These are phyloP conservation scores for Sorex araneus DNA, from an alignment of 2,113 vertebrate genomes.

Conservation along the genomic window DNA sequence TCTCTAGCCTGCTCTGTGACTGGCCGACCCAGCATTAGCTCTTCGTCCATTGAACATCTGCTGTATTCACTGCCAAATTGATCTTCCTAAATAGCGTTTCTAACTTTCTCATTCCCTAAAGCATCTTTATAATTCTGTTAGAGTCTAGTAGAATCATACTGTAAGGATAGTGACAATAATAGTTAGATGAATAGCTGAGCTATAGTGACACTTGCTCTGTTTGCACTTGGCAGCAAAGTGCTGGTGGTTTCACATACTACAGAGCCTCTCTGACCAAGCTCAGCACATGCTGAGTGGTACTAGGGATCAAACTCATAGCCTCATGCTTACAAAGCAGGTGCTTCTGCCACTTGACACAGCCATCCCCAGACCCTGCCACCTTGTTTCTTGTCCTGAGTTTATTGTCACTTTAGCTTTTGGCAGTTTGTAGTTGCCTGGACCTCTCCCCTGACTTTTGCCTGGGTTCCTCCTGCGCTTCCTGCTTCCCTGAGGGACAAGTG, in stretches of 20 bases:
- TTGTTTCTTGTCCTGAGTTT: conserved; percentile 13
- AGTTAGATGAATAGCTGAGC: too few species aligned
- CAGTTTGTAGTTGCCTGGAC: not conserved
- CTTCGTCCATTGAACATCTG: not conserved
- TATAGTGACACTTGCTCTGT: too few species aligned
- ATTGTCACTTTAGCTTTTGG: not conserved
- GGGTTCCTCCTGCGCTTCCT: not conserved
- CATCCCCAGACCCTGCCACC: not conserved
- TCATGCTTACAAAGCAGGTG: too few species aligned
- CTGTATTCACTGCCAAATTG: not conserved
- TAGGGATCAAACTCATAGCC: too few species aligned
- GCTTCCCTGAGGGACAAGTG: not conserved
- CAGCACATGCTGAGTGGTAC: too few species aligned
- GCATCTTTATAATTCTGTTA: not conserved
- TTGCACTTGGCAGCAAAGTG: too few species aligned
- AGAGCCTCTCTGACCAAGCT: too few species aligned
- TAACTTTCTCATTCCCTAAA: not conserved
- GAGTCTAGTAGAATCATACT: not conserved
- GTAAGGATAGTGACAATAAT: too few species aligned
- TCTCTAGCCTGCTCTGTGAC: not conserved
- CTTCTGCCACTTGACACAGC: not conserved
- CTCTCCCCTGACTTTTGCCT: not conserved
- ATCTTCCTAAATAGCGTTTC: not conserved
- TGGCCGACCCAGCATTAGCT: not conserved
- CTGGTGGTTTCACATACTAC: too few species aligned